phyloP scores from a whole-genome alignment of 2,797 vertebrate genomes.

The Sorex maritimensis region DNA sequence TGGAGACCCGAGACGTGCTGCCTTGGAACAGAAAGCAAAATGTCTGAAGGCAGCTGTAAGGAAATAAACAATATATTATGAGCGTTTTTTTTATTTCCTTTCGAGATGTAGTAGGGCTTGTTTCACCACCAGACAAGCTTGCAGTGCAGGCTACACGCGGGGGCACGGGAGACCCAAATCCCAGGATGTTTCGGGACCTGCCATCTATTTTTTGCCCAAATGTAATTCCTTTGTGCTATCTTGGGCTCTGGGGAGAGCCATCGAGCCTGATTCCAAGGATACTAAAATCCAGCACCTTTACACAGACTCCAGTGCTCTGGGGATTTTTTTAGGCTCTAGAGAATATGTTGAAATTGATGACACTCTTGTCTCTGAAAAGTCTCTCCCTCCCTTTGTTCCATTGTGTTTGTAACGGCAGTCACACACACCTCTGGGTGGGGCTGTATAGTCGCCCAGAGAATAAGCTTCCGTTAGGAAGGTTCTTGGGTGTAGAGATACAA shows the following conservation, averaged over 20 bases:
- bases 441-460: conserved; percentile 10
- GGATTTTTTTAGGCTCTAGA: conserved; percentile 13
- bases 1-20: not conserved
- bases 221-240: not conserved
- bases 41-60: not conserved
- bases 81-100: no score
- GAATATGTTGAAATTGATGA: conserved; percentile 15
- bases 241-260: not conserved
- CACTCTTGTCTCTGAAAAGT: conserved; percentile 47
- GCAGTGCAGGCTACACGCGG: not conserved
- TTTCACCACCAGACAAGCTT: not conserved
- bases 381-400: conserved; percentile 63
- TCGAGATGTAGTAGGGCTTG: not conserved
- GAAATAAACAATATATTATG: no score
- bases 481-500: not conserved
- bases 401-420: not conserved
- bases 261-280: not conserved
- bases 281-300: conserved; percentile 24
- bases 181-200: not conserved
- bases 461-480: not conserved
- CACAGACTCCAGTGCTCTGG: not conserved
- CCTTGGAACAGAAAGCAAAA: not conserved
- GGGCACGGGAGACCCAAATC: not conserved
- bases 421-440: not conserved
- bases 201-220: not conserved